Conservation (phyloP, 2,888 invertebrate species). For the Sclerodermus sp. region DNA sequence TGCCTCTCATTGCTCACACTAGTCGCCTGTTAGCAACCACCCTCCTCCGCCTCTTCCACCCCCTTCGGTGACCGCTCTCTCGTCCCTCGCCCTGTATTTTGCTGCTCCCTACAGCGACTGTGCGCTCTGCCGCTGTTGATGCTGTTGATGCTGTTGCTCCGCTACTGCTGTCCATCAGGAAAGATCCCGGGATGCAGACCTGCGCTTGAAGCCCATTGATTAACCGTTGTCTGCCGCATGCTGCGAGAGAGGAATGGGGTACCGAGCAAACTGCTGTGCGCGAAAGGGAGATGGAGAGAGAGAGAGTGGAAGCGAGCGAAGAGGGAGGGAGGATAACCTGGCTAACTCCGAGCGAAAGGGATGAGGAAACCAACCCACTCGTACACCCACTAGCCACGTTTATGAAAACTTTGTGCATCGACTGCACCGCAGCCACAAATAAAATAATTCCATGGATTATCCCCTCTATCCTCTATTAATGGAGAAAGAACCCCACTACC, state of each 20-base stretch:
- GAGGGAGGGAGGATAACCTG: slow-evolving; percentile 8
- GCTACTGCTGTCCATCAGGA: slow-evolving; percentile 45
- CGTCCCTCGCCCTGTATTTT: not conserved
- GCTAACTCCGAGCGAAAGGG: too few species aligned
- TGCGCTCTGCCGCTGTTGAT: not conserved
- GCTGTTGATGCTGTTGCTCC: not conserved
- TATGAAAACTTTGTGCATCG: slow-evolving; percentile 50
- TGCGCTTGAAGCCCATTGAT: slow-evolving; percentile 56
- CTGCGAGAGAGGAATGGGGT: slow-evolving; percentile 30
- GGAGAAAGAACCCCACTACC: too few species aligned
- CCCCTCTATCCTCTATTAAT: not conserved
- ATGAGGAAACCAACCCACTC: too few species aligned
- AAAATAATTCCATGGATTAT: slow-evolving; percentile 35
- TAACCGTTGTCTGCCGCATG: slow-evolving; percentile 52
- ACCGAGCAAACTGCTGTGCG: too few species aligned
- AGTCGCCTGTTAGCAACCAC: too few species aligned
- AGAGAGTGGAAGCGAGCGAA: slow-evolving; percentile 6
- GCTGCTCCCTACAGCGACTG: slow-evolving; percentile 7
- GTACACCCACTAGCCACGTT: slow-evolving; percentile 38
- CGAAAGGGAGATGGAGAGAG: slow-evolving; percentile 13
- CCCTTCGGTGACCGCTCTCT: not conserved
- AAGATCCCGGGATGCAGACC: slow-evolving; percentile 46
- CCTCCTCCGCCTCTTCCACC: not conserved
- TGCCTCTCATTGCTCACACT: not conserved
- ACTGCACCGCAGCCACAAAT: slow-evolving; percentile 29